phyloP scores from a whole-genome alignment of 2,888 invertebrate genomes.

The Agrotis exclamationis region DNA sequence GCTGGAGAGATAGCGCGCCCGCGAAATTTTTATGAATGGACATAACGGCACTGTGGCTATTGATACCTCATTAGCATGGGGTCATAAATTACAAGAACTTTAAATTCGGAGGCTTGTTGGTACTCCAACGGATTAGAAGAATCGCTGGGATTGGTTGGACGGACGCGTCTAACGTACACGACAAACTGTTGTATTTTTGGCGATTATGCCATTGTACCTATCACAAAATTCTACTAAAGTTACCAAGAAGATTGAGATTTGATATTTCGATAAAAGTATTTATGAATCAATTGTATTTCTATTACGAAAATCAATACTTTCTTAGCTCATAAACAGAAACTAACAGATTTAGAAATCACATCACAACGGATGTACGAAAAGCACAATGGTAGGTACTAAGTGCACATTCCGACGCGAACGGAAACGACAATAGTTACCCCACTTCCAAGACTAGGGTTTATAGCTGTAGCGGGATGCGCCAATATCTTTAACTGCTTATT shows the following conservation, averaged over 20 bases:
- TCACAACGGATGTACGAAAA: slow-evolving; percentile 50
- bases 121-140: slow-evolving; percentile 56
- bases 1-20: slow-evolving; percentile 62
- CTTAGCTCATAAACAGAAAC: slow-evolving; percentile 18
- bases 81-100: slow-evolving; percentile 77
- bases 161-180: slow-evolving; percentile 31
- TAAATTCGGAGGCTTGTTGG: slow-evolving; percentile 66
- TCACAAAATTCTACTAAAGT: neutral
- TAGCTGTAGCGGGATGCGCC: slow-evolving; percentile 58
- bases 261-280: slow-evolving; percentile 5
- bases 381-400: slow-evolving; percentile 46
- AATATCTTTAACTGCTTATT: slow-evolving; percentile 66
- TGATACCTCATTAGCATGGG: slow-evolving; percentile 83
- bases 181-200: slow-evolving; percentile 37
- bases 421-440: slow-evolving; percentile 64
- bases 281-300: slow-evolving; percentile 21
- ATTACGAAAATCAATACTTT: neutral
- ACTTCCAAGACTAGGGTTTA: slow-evolving; percentile 57
- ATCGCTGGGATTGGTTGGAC: slow-evolving; percentile 26
- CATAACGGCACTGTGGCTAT: slow-evolving; percentile 81
- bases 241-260: slow-evolving; percentile 13
- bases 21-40: slow-evolving; percentile 81
- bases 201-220: slow-evolving; percentile 26
- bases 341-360: slow-evolving; percentile 46
- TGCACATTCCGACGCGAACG: slow-evolving; percentile 50